These are phyloP conservation scores for Drosophila niveifrons DNA, from an alignment of 2,888 invertebrate genomes.

Conservation along the genomic window DNA sequence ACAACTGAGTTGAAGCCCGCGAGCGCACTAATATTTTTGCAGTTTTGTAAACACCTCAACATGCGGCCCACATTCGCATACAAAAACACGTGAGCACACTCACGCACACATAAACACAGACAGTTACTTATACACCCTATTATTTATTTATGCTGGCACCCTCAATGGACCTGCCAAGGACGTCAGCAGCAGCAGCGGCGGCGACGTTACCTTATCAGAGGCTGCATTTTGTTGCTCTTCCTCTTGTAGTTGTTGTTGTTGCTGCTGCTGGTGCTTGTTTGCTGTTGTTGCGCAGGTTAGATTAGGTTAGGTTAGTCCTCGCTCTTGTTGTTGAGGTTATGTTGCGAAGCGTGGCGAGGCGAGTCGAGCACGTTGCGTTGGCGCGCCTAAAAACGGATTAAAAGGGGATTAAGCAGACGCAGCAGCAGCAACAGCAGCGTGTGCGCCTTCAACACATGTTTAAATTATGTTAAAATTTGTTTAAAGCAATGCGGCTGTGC, in stretches of 20 bases:
- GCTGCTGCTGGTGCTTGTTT: constrained; percentile 26
- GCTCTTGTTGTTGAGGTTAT: constrained; percentile 74
- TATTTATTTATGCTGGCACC: constrained; percentile 69
- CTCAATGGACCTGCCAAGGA: constrained; percentile 60
- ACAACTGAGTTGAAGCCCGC: constrained; percentile 37
- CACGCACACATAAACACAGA: constrained; percentile 9
- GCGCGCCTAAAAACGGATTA: constrained; percentile 73
- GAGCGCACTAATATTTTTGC: constrained; percentile 59
- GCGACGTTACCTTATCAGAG: constrained; percentile 60
- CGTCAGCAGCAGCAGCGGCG: constrained; percentile 24
- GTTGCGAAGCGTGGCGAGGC: constrained; percentile 31
- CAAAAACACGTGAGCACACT: not conserved
- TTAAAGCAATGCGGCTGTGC: constrained; percentile 48
- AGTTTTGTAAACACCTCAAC: constrained; percentile 60
- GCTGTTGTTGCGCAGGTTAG: constrained; percentile 55
- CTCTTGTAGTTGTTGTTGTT: constrained; percentile 42
- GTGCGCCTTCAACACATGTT: constrained; percentile 76
- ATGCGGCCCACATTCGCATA: constrained; percentile 7
- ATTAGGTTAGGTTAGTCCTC: constrained; percentile 60
- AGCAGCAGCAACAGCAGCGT: constrained; percentile 49
- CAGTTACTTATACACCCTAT: constrained; percentile 53
- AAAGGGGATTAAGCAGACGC: constrained; percentile 76
- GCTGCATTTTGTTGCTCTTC: constrained; percentile 62
- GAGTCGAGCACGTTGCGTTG: constrained; percentile 46
- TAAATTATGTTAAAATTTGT: constrained; percentile 80